Conservation (phyloP, 23 tunicate genomes). For the Styela plicata region DNA sequence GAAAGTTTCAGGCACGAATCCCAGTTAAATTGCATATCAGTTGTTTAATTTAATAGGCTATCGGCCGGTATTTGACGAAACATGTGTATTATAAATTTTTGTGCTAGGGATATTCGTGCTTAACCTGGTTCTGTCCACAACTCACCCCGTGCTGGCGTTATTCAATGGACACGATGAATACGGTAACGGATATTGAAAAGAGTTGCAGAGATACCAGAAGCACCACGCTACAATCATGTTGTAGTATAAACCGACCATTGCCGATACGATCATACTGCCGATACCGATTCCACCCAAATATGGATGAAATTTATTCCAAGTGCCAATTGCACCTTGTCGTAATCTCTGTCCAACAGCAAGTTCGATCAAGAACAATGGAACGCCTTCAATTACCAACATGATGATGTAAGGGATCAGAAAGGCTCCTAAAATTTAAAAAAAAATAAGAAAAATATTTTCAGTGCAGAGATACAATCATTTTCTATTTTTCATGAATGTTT, state of each 20-base stretch:
- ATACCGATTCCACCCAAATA: constrained; percentile 91
- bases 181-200: constrained; percentile 49
- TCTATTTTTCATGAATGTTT: too few species aligned
- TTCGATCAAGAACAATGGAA: constrained; percentile 88
- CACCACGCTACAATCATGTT: constrained; percentile 98
- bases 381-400: constrained; percentile 85
- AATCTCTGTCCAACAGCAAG: constrained; percentile 88
- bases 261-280: constrained; percentile 93
- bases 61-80: too few species aligned
- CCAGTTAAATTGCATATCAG: too few species aligned
- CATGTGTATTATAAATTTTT: too few species aligned
- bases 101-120: too few species aligned
- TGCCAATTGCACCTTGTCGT: constrained; percentile 89
- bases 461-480: too few species aligned
- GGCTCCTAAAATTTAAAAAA: constrained; percentile 83
- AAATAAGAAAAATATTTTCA: too few species aligned
- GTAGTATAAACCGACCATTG: constrained; percentile 93
- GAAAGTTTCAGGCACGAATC: too few species aligned
- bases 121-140: too few species aligned
- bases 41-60: too few species aligned
- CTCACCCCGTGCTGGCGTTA: constrained; percentile 15
- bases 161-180: constrained; percentile 29
- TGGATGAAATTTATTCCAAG: constrained; percentile 91
- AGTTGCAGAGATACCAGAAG: constrained; percentile 94
- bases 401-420: constrained; percentile 83